Conservation (phyloP, 1,140 invertebrate genomes). For the Xylocopa sonorina region DNA sequence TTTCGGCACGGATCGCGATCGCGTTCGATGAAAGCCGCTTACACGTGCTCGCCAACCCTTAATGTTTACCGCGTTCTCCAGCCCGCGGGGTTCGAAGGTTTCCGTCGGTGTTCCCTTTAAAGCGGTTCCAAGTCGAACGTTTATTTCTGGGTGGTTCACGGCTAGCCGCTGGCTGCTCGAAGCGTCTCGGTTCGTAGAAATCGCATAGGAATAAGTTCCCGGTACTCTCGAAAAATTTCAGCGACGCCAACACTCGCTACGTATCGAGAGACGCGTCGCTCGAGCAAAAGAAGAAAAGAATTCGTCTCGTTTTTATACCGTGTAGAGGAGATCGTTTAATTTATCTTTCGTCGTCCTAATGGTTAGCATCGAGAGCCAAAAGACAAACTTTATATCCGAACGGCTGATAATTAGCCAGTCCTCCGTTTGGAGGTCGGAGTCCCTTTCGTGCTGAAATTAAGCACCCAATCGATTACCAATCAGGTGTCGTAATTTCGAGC, state of each 20-base stretch:
- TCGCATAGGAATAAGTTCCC: constrained; percentile 14
- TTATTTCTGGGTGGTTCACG: constrained; percentile 50
- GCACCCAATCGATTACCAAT: not conserved
- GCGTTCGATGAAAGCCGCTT: not conserved
- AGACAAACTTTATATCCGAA: too few species aligned
- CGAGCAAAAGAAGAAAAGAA: not conserved
- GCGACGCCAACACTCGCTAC: not conserved
- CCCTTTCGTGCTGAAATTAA: not conserved
- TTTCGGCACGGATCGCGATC: not conserved
- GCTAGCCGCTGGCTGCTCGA: not conserved
- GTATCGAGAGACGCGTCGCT: not conserved
- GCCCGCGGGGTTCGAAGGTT: constrained; percentile 12
- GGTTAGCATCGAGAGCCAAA: too few species aligned
- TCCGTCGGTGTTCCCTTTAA: constrained; percentile 26
- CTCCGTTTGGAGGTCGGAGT: not conserved
- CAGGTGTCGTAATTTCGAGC: not conserved
- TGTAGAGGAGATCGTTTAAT: too few species aligned
- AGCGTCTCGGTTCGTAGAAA: constrained; percentile 20
- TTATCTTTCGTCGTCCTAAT: too few species aligned
- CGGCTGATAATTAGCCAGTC: too few species aligned
- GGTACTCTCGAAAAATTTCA: not conserved
- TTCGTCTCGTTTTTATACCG: not conserved
- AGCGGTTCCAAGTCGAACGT: constrained; percentile 15
- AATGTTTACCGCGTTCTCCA: constrained; percentile 41
- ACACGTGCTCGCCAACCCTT: constrained; percentile 57